Base-by-base conservation (phyloP, 2,113 vertebrate genomes). In the Labeo catla region DNA sequence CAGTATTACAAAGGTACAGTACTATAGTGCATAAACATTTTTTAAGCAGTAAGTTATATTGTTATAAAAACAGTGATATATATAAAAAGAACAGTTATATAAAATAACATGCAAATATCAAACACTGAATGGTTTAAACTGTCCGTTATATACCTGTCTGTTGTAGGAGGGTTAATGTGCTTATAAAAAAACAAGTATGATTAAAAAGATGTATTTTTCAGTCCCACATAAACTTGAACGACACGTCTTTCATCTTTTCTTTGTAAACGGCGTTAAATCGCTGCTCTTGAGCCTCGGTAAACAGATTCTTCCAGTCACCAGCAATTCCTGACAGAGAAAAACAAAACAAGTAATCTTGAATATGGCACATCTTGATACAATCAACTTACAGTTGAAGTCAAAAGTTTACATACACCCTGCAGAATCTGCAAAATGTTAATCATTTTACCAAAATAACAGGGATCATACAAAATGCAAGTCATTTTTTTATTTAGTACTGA, bases 221-320 rank as follows among this genome's bases (percentile, higher is more conserved):
- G 88, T 93, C 91, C 94, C 95, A 95, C 0, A 50, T 61, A 89
- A 95, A 95, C 83, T 86, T 91, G 36, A 91, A 93, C 12, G 84
- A 79, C 7, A 94, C 83, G 81, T 93, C 91, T 59, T 92, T 94
- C 92, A 94, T 94, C 86, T 90, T 91, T 0, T 95, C 92, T 83
- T 91, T 87, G 85, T 92, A 95, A 52, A 93, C 86, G 0, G 87
- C 65, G 76, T 95, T 91, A 89, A 95, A 95, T 66, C 52, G 2
- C 76, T 93, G 88, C 5, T 84, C 88, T 77, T 95, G 94, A 52
- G 87, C 91, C 5, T 52, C 74, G 0, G 90, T 94, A 0, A 95
- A 85, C 8, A 83, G 91, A 79, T 94, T 95, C 85, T 93, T 94
- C 91, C 94, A 95, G 72, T 95, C 94, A 70, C 94, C 94, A 65